Conservation (phyloP, 1,140 invertebrate genomes). For the Drosophila funebris region DNA sequence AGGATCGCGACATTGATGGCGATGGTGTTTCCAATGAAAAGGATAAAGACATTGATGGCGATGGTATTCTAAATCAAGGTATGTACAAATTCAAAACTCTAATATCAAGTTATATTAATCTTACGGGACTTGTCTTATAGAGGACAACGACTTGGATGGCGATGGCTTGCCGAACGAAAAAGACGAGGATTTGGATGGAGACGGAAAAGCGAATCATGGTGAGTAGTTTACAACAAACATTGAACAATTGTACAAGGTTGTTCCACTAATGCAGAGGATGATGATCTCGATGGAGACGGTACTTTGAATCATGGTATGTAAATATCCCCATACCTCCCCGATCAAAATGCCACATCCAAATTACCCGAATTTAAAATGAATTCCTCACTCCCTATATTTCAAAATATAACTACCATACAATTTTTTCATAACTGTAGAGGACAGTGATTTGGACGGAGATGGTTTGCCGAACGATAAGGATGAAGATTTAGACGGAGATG, state of each 20-base stretch:
- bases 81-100: background rate
- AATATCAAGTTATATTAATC: background rate
- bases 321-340: background rate
- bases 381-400: no score
- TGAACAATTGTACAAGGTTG: slow-evolving; percentile 9
- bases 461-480: slow-evolving; percentile 80
- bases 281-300: slow-evolving; percentile 76
- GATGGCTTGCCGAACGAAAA: slow-evolving; percentile 72
- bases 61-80: slow-evolving; percentile 70
- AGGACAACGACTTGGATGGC: slow-evolving; percentile 76
- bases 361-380: background rate
- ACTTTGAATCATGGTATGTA: slow-evolving; percentile 50
- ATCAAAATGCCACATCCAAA: background rate
- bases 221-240: slow-evolving; percentile 28
- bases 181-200: slow-evolving; percentile 78
- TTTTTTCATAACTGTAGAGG: slow-evolving; percentile 24
- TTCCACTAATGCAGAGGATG: slow-evolving; percentile 60
- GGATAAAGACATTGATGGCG: slow-evolving; percentile 80
- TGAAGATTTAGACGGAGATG: slow-evolving; percentile 75
- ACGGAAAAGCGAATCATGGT: slow-evolving; percentile 70
- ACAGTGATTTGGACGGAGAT: slow-evolving; percentile 62
- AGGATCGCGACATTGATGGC: slow-evolving; percentile 73
- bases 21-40: slow-evolving; percentile 70
- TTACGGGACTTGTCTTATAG: slow-evolving; percentile 12
- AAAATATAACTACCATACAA: background rate